phyloP scores from a whole-genome alignment of 2,888 invertebrate genomes.

The Seira ritae region DNA sequence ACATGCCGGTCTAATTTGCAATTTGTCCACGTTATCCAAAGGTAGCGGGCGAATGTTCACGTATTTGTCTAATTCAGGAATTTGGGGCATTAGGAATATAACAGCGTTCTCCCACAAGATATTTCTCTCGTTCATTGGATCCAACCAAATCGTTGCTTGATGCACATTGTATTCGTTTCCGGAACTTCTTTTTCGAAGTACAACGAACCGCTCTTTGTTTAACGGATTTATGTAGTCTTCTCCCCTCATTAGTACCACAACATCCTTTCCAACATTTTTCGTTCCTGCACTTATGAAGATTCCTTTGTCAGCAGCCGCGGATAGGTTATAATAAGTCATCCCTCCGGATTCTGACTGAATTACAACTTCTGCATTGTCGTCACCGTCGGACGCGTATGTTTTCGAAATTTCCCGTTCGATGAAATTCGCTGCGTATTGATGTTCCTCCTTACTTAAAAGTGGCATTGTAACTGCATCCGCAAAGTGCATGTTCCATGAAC shows the following conservation, averaged over 20 bases:
- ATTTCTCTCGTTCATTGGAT: not conserved
- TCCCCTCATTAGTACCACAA: conserved; percentile 30
- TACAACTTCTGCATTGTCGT: conserved; percentile 27
- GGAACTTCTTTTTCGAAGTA: conserved; percentile 21
- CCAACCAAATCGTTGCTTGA: conserved; percentile 1
- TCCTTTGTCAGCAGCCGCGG: not conserved
- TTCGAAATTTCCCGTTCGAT: not conserved
- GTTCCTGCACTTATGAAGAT: conserved; percentile 12
- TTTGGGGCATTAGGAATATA: not conserved
- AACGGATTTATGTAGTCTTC: conserved; percentile 40
- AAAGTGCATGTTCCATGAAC: not conserved
- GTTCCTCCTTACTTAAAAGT: conserved; percentile 26
- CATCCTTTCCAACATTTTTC: conserved; percentile 22
- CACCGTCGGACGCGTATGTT: conserved; percentile 33
- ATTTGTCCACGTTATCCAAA: not conserved
- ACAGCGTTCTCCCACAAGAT: conserved; percentile 13
- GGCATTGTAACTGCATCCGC: not conserved
- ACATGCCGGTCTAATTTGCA: conserved; percentile 1
- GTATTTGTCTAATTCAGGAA: not conserved
- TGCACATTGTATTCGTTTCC: conserved; percentile 40
- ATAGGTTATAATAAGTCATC: conserved; percentile 20
- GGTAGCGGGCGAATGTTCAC: not conserved
- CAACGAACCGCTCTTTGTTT: conserved; percentile 43
- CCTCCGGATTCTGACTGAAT: not conserved
- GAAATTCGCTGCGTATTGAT: not conserved